These are phyloP conservation scores for Eidolon helvum DNA, from an alignment of 2,113 vertebrate species.

Conservation along the genomic window DNA sequence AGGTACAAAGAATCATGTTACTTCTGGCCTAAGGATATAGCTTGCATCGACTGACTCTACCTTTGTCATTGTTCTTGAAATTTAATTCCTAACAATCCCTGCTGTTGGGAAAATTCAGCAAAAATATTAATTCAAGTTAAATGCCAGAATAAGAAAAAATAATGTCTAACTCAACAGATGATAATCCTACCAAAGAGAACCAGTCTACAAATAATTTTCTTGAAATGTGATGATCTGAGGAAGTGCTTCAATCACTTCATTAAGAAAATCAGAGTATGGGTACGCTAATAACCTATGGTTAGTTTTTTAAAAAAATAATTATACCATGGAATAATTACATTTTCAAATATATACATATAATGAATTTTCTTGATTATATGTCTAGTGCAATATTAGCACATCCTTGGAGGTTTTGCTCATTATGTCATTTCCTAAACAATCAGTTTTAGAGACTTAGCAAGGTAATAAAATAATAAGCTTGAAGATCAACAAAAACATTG, in stretches of 20 bases:
- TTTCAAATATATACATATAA: neutral
- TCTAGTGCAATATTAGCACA: conserved; percentile 30
- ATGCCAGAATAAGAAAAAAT: neutral
- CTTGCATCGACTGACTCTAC: neutral
- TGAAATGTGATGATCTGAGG: neutral
- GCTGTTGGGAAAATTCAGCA: neutral
- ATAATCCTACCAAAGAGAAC: neutral
- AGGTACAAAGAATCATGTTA: neutral
- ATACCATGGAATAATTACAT: neutral
- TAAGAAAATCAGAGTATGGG: neutral
- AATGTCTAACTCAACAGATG: neutral
- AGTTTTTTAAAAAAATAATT: neutral
- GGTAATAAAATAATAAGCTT: conserved; percentile 32
- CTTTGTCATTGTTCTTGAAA: neutral
- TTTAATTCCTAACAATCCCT: neutral
- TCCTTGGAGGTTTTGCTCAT: conserved; percentile 59
- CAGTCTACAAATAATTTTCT: neutral
- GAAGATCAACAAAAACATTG: conserved; percentile 52
- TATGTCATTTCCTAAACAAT: conserved; percentile 61
- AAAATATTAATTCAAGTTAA: conserved; percentile 10
- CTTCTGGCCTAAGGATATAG: neutral
- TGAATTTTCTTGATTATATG: conserved; percentile 53
- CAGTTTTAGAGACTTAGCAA: conserved; percentile 50
- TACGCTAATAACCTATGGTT: neutral
- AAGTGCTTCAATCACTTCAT: neutral